Conservation (phyloP, 1,140 invertebrate genomes). For the Reticulitermes speratus region DNA sequence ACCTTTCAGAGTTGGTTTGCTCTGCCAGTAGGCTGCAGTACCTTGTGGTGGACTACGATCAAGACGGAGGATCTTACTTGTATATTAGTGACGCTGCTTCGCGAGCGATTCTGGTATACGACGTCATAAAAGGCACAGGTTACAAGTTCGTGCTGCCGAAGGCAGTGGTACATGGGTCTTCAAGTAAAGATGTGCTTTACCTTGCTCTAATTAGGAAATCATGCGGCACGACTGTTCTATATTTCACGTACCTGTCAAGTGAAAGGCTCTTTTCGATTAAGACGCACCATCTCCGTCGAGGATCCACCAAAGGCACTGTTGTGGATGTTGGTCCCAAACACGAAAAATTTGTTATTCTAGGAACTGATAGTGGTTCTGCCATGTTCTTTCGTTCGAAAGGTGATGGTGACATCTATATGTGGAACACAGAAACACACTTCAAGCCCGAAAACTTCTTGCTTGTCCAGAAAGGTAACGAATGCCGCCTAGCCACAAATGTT, state of each 20-base stretch:
- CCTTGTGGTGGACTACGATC: slow-evolving; percentile 54
- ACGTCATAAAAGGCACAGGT: slow-evolving; percentile 56
- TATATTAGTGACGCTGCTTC: slow-evolving; percentile 64
- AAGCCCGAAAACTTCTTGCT: slow-evolving; percentile 47
- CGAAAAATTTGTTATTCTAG: slow-evolving; percentile 53
- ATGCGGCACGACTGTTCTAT: slow-evolving; percentile 53
- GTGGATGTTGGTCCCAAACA: slow-evolving; percentile 56
- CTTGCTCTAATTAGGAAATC: slow-evolving; percentile 52
- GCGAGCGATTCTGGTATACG: slow-evolving; percentile 61
- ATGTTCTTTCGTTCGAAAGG: slow-evolving; percentile 43
- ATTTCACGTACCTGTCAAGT: slow-evolving; percentile 59
- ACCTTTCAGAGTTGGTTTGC: slow-evolving; percentile 22
- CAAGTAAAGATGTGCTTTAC: slow-evolving; percentile 57
- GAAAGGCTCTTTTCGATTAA: slow-evolving; percentile 55
- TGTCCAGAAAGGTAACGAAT: slow-evolving; percentile 54
- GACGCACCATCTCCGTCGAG: slow-evolving; percentile 55
- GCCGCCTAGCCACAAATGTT: slow-evolving; percentile 56
- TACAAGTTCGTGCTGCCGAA: slow-evolving; percentile 39
- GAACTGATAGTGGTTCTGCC: slow-evolving; percentile 33
- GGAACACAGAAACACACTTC: slow-evolving; percentile 47
- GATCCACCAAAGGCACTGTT: slow-evolving; percentile 52
- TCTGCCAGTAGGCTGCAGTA: slow-evolving; percentile 53
- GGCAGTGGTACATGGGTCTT: slow-evolving; percentile 45
- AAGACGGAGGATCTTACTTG: slow-evolving; percentile 39
- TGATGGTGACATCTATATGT: slow-evolving; percentile 49